Conservation (phyloP, 1,140 invertebrate genomes). For the Drosophila nigromelanica region DNA sequence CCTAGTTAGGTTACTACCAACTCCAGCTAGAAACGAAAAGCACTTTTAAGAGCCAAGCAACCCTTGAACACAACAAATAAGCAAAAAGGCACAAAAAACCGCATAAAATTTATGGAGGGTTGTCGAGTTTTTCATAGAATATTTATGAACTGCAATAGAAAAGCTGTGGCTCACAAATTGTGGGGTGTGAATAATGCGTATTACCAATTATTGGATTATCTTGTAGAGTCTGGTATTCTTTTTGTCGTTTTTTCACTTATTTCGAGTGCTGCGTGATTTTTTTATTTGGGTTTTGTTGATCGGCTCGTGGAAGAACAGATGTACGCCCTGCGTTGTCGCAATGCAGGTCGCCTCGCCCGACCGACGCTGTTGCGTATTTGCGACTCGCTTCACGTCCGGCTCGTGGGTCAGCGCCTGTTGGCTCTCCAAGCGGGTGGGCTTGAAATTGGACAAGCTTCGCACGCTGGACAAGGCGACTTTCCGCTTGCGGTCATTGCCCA, state of each 20-base stretch:
- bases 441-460: too few relatives aligned
- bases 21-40: background rate
- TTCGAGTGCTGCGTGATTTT: conserved; percentile 13
- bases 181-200: conserved; percentile 49
- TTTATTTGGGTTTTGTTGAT: background rate
- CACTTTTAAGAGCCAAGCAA: conserved; percentile 13
- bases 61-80: conserved; percentile 4
- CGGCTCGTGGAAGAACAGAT: background rate
- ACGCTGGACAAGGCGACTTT: too few relatives aligned
- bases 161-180: conserved; percentile 15
- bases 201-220: conserved; percentile 54
- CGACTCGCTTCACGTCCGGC: too few relatives aligned
- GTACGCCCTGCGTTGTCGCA: background rate
- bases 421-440: too few relatives aligned
- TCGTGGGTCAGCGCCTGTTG: too few relatives aligned
- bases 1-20: background rate
- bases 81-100: background rate
- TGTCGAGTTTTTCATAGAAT: conserved; percentile 29
- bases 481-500: too few relatives aligned
- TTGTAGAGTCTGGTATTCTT: conserved; percentile 5
- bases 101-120: conserved; percentile 11
- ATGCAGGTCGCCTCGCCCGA: background rate
- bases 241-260: background rate
- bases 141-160: conserved; percentile 36
- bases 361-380: too few relatives aligned